Percentiles rank a stretch among this genome's conserved stretches.
Evolutionary conservation across 2,797 vertebrate genomes (phyloP).

Genomic region (Acrossocheilus fasciatus): DNA sequence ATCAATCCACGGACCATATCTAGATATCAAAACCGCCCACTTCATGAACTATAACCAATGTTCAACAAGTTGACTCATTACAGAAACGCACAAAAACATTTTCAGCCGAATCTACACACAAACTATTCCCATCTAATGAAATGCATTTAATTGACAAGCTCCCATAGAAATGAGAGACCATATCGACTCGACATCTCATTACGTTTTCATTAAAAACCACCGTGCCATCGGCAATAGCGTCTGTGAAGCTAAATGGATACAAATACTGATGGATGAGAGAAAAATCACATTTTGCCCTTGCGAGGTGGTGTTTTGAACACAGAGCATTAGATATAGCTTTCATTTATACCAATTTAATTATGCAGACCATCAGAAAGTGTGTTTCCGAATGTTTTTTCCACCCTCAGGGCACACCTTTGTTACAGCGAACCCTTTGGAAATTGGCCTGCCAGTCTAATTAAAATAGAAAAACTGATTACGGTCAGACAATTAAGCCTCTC

Average conservation of each 20-base stretch:
- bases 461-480: constrained; percentile 63
- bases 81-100: not conserved
- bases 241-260: constrained; percentile 19
- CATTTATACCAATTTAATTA: constrained; percentile 57
- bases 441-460: constrained; percentile 55
- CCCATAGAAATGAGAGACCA: constrained; percentile 5
- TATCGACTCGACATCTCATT: constrained; percentile 42
- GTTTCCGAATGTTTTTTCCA: constrained; percentile 27
- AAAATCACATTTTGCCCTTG: constrained; percentile 23
- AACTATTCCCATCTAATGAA: constrained; percentile 31
- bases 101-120: not conserved
- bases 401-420: constrained; percentile 51
- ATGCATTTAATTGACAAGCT: constrained; percentile 34
- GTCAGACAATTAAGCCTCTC: constrained; percentile 56
- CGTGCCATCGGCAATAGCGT: not conserved
- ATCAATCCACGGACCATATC: not conserved
- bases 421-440: constrained; percentile 43
- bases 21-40: not conserved
- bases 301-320: constrained; percentile 41
- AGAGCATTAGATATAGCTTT: constrained; percentile 39
- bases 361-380: constrained; percentile 51
- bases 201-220: constrained; percentile 46
- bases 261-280: constrained; percentile 39
- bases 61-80: not conserved
- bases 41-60: not conserved